Base-by-base conservation (phyloP, 2,113 vertebrate species). In the Thalassoma bifasciatum region DNA sequence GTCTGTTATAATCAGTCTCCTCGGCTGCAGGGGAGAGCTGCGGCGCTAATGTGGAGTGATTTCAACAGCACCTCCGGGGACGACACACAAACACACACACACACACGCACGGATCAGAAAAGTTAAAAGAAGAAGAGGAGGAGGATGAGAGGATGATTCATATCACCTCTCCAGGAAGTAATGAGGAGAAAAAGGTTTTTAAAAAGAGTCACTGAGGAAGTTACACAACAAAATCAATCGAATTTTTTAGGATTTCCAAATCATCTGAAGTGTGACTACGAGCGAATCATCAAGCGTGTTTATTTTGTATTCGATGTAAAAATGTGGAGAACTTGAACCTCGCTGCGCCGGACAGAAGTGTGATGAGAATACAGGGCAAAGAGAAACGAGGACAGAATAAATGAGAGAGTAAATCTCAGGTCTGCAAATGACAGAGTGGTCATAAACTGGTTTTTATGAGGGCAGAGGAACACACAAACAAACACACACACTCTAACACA, bases 381-480 rank as follows among this genome's bases (percentile, higher is more conserved):
- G 36, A 16, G 12, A 34, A 51, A 44, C 40, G 5, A 6, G 30
- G 52, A 40, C 50, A 40, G 30, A 57, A 40, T 21, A 56, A 69
- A 63, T 24, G 1, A 66, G 50, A 2, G 12, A 63, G 26, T 64
- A 57, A 70, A 60, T 66, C 56, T 54, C 16, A 30, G 23, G 4
- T 63, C 44, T 70, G 6, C 57, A 58, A 64, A 81, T 57, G 53
- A 38, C 51, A 72, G 42, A 30, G 34, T 19, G 72, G 22, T 61
- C n/a, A 53, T 68, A 46, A 67, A 49, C 1, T 3, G 13, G 11
- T 34, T 38, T 72, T 68, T 68, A 63, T 44, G 23, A 34, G 19
- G n/a, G 24, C 46, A 66, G 26, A 52, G 36, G 53, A 5, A 22
- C 8, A 63, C 44, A 51, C 23, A 67, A 17, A 65, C 14, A 54